phyloP scores from a whole-genome alignment of 2,113 vertebrate species.

The Proteles cristata region DNA sequence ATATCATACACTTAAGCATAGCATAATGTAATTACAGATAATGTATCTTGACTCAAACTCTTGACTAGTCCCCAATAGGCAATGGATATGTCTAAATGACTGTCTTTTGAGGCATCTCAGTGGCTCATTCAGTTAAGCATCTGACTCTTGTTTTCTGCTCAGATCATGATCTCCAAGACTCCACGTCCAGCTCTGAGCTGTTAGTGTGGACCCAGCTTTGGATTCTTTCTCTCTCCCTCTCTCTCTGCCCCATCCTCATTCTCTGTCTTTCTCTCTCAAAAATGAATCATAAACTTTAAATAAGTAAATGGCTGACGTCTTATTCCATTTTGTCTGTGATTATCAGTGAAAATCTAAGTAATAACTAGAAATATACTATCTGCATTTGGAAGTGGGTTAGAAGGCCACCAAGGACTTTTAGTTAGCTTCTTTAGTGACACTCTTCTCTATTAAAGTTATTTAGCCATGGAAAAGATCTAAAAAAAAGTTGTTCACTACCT shows the following conservation, averaged over 20 bases:
- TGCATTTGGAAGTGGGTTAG: constrained; percentile 27
- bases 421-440: not conserved
- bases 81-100: constrained; percentile 26
- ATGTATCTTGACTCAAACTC: not conserved
- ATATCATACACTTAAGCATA: not conserved
- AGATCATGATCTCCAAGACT: too few species aligned
- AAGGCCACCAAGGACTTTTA: not conserved
- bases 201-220: too few species aligned
- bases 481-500: not conserved
- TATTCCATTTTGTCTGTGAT: constrained; percentile 43
- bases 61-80: not conserved
- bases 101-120: too few species aligned
- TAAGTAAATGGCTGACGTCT: not conserved
- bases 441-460: constrained; percentile 30
- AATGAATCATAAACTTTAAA: too few species aligned
- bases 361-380: not conserved
- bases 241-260: too few species aligned
- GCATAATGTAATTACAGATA: not conserved
- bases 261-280: too few species aligned
- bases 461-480: constrained; percentile 48
- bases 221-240: too few species aligned
- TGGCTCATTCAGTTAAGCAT: too few species aligned
- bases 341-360: not conserved
- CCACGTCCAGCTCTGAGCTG: too few species aligned
- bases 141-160: too few species aligned